Evolutionary conservation across 2,113 vertebrate species (phyloP), one percentile per base, ranked within the genome.

Genomic region (Odontesthes bonariensis): DNA sequence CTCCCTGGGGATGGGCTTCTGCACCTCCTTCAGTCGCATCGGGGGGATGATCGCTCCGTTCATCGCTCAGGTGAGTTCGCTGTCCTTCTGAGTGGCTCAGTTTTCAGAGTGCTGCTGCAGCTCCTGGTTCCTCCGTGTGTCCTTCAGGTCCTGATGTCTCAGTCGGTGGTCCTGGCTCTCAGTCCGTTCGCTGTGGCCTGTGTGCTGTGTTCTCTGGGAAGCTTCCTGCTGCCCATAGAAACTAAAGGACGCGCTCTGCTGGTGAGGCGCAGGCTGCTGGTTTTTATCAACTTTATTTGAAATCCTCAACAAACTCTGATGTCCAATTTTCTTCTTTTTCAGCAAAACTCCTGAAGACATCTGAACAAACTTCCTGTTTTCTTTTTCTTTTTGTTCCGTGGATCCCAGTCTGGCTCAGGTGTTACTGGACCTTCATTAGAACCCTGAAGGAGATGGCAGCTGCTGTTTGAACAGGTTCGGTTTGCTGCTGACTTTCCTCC

Each of bases 21-120:
- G 97, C 2, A 97, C 96, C 3, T 96, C 97, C 0, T 88, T 97
- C 82, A 98, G 97, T 75, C 95, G 96, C 3, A 94, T 98, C 3
- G 98, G 98, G 23, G 98, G 96, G 0, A 97, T 99, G 96, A 94
- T 97, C 1, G 97, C 96, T 0, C 98, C 98, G 0, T 99, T 99
- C 77, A 97, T 99, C 11, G 92, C 93, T 54, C 94, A 94, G 93
- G 93, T 92, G 60, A 0, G 77, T 77, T 46, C 22, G 31, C 2
- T 14, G 27, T 57, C 66, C 51, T 20, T 13, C 13, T 17, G 1
- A n/a, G n/a, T 0, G 16, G 3, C 1, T 0, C 20, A 38, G 12
- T 49, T 31, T 32, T 40, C 20, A 6, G 11, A 13, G 22, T 35
- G 27, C 55, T 35, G 57, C 8, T 19, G 35, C 38, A 33, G 42